Evolutionary conservation across 2,888 invertebrate genomes (phyloP).

Genomic region (Machimus atricapillus): DNA sequence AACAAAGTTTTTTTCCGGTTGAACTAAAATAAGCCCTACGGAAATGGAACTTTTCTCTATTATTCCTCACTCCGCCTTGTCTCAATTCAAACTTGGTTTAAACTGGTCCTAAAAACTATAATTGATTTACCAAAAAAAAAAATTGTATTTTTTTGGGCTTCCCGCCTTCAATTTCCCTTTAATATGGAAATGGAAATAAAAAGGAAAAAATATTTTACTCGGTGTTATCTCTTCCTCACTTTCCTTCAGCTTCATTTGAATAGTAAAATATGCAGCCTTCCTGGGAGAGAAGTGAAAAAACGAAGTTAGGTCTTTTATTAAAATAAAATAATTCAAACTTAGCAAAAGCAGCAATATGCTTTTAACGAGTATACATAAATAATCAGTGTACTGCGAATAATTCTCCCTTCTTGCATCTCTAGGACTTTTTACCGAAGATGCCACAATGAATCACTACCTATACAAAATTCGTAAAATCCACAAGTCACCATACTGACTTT

Average conservation of each 20-base stretch:
- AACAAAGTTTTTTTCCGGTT: too few species aligned
- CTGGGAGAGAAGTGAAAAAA: neutral
- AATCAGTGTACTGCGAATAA: neutral
- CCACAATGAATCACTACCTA: neutral
- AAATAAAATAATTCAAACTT: neutral
- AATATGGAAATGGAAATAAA: neutral
- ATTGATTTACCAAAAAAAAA: too few species aligned
- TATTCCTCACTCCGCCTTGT: too few species aligned
- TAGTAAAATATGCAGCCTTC: neutral
- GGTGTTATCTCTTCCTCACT: neutral
- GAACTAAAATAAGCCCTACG: too few species aligned
- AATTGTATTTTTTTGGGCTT: neutral
- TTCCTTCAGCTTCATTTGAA: neutral
- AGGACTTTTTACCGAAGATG: neutral
- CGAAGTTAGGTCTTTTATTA: neutral
- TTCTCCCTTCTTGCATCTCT: neutral
- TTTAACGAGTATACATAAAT: neutral
- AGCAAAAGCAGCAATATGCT: neutral
- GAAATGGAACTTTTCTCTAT: too few species aligned
- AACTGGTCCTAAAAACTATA: too few species aligned
- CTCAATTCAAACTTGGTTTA: too few species aligned
- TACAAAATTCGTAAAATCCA: neutral
- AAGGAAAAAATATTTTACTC: neutral
- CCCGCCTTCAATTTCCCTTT: neutral
- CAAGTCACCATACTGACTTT: neutral